A percentile compares a stretch with the other conserved stretches of the same genome.
Conservation (phyloP, 2,888 invertebrate species). For the Archips crataeganus region DNA sequence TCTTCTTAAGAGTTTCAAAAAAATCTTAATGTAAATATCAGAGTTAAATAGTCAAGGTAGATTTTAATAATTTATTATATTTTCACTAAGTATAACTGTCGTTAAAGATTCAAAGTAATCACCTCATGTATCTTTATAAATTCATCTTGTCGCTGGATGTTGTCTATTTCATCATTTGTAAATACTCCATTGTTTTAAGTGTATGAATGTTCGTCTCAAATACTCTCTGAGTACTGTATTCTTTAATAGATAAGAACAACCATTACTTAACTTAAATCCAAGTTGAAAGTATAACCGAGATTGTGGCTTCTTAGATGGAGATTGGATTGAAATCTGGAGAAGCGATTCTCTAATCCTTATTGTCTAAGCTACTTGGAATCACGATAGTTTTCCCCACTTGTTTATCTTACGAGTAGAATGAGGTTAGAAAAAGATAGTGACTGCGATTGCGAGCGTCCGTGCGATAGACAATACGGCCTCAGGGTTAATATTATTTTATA, state of each 20-base stretch:
- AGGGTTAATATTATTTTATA: no score
- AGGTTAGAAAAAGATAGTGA: no score
- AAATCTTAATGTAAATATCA: slow-evolving; percentile 50
- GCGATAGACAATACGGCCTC: no score
- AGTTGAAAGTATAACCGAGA: neutral
- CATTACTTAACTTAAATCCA: neutral
- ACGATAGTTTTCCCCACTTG: no score
- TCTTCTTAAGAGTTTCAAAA: slow-evolving; percentile 34
- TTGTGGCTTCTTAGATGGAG: no score
- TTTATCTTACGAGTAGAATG: no score
- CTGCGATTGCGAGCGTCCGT: no score
- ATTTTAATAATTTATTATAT: slow-evolving; percentile 76
- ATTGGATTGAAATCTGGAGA: no score
- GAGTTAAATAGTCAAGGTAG: slow-evolving; percentile 40
- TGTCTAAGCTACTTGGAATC: no score
- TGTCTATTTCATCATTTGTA: slow-evolving; percentile 54
- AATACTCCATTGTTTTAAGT: slow-evolving; percentile 55
- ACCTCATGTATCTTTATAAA: slow-evolving; percentile 17
- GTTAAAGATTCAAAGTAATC: neutral
- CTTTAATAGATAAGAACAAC: neutral
- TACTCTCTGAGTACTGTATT: neutral
- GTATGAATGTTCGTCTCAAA: slow-evolving; percentile 17
- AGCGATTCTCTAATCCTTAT: no score
- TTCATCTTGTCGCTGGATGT: slow-evolving; percentile 32
- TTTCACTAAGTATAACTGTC: slow-evolving; percentile 76